Conservation (phyloP, 2,888 invertebrate genomes). For the Perithous albicinctus region DNA sequence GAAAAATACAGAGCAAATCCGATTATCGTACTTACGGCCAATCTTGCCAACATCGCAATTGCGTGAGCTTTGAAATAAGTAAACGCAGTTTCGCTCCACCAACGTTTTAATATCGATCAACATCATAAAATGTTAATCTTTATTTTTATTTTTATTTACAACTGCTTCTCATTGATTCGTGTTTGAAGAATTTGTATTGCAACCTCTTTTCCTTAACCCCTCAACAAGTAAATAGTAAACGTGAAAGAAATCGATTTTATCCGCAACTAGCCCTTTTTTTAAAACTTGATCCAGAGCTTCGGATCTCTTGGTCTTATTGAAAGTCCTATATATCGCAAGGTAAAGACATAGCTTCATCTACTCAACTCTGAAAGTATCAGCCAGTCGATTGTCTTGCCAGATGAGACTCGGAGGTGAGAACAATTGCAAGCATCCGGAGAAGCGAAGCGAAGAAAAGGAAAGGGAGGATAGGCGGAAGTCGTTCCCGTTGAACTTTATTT, state of each 20-base stretch:
- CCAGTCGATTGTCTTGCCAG: constrained; percentile 57
- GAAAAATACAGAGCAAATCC: constrained; percentile 62
- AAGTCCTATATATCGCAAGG: not conserved
- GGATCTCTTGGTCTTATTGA: not conserved
- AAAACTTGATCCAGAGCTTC: too few relatives aligned
- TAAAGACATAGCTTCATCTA: constrained; percentile 30
- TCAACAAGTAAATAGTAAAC: too few relatives aligned
- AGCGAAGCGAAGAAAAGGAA: constrained; percentile 24
- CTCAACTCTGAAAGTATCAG: constrained; percentile 40
- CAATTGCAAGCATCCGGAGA: constrained; percentile 58
- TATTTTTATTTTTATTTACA: too few relatives aligned
- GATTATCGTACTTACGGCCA: constrained; percentile 62
- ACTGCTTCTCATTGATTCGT: too few relatives aligned
- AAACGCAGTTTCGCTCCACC: not conserved
- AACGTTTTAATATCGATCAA: constrained; percentile 21
- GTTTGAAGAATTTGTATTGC: too few relatives aligned
- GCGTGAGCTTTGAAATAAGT: constrained; percentile 17
- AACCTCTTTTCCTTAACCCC: too few relatives aligned
- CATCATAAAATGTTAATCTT: not conserved
- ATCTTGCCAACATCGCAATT: constrained; percentile 43
- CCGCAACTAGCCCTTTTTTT: too few relatives aligned
- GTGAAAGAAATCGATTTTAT: too few relatives aligned
- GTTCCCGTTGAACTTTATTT: constrained; percentile 68
- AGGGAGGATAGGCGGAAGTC: constrained; percentile 65
- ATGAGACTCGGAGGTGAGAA: constrained; percentile 63